Percentiles rank a stretch among this genome's conserved stretches.
phyloP scores from a whole-genome alignment of 2,113 vertebrate species.

The Daubentonia madagascariensis region DNA sequence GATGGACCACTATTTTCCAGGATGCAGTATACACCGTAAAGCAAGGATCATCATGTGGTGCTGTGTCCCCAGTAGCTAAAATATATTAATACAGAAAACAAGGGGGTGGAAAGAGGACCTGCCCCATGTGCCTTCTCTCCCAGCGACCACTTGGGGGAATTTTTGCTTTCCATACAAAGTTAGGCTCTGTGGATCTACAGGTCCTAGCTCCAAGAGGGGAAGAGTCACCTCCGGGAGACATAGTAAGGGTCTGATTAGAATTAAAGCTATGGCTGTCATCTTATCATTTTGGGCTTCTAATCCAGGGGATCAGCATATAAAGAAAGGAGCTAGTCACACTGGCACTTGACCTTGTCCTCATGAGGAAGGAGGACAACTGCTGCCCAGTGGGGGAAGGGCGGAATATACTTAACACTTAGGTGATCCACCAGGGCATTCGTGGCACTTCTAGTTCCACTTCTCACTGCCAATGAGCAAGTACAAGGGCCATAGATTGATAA shows the following conservation, averaged over 20 bases:
- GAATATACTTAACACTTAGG: neutral
- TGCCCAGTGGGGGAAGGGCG: too few relatives aligned
- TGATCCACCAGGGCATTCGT: neutral
- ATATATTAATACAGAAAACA: neutral
- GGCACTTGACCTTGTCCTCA: too few relatives aligned
- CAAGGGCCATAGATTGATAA: neutral
- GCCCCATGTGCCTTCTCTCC: neutral
- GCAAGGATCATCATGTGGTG: too few relatives aligned
- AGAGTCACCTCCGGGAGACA: neutral
- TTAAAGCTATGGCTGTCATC: neutral
- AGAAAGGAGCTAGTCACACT: neutral
- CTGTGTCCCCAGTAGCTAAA: too few relatives aligned
- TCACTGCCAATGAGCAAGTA: neutral
- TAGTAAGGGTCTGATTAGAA: neutral
- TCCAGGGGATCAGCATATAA: neutral
- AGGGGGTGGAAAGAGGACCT: neutral
- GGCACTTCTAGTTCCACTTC: neutral
- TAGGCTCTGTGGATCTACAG: neutral
- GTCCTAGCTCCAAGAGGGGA: neutral
- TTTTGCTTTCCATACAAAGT: neutral
- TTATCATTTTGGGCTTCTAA: neutral
- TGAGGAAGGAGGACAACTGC: neutral
- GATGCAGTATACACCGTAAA: neutral
- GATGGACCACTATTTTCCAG: fast-evolving
- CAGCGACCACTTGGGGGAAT: neutral